Evolutionary conservation across 1,140 invertebrate species (phyloP).

Genomic region (Eulimnadia texana): DNA sequence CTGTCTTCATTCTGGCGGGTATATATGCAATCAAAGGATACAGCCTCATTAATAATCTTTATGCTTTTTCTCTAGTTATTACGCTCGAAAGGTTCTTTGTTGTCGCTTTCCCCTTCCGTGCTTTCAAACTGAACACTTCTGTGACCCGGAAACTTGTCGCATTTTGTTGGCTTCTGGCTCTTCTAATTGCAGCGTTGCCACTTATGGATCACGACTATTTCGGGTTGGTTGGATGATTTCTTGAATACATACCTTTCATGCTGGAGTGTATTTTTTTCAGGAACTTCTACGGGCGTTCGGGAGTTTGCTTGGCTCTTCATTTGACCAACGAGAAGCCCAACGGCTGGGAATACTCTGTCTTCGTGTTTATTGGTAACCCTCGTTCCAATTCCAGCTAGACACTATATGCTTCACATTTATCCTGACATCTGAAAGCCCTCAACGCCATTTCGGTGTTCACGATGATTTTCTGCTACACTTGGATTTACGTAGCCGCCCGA

Average conservation of each 20-base stretch:
- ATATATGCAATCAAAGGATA: no score
- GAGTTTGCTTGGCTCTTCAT: conserved; percentile 43
- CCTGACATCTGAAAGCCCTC: conserved; percentile 24
- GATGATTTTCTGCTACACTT: conserved; percentile 39
- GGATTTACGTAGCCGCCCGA: conserved; percentile 40
- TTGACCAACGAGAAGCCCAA: conserved; percentile 37
- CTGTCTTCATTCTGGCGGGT: conserved; percentile 42
- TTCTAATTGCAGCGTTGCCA: conserved; percentile 32
- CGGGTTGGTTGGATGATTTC: conserved; percentile 15
- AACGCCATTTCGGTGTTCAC: conserved; percentile 38
- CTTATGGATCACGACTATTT: conserved; percentile 35
- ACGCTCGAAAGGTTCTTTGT: conserved; percentile 39
- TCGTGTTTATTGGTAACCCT: conserved; percentile 37
- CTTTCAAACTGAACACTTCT: conserved; percentile 29
- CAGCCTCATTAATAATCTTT: no score
- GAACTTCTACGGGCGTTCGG: conserved; percentile 42
- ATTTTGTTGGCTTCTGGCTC: conserved; percentile 32
- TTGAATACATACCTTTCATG: background rate
- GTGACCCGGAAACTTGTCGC: conserved; percentile 33
- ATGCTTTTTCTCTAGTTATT: no score
- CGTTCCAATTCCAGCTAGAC: conserved; percentile 24
- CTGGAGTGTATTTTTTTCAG: conserved; percentile 16
- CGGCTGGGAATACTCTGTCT: conserved; percentile 44
- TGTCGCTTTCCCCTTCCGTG: conserved; percentile 38
- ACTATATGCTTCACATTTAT: background rate